These are phyloP conservation scores for Drosophila demipolita DNA, from an alignment of 2,888 invertebrate species.

Conservation along the genomic window DNA sequence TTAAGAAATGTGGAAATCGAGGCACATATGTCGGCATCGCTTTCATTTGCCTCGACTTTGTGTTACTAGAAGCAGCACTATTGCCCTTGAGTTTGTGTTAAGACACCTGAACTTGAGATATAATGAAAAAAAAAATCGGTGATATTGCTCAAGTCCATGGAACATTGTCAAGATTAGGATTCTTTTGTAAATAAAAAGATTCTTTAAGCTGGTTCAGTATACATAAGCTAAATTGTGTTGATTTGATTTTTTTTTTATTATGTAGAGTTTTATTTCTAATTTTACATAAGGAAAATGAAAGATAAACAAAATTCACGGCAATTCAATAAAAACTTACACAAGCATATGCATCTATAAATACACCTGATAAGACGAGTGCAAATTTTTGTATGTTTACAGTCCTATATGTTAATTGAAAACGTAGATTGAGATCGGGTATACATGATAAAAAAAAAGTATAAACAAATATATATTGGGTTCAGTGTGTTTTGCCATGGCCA, in stretches of 20 bases:
- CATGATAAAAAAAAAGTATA: slow-evolving; percentile 31
- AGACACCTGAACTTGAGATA: slow-evolving; percentile 5
- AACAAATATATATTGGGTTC: slow-evolving; percentile 33
- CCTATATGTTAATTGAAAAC: slow-evolving; percentile 44
- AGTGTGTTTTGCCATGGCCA: slow-evolving; percentile 25
- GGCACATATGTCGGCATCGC: slow-evolving; percentile 42
- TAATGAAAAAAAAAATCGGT: background rate
- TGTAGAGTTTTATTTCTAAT: background rate
- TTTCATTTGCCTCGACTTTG: slow-evolving; percentile 36
- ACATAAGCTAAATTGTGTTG: background rate
- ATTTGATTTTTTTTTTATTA: background rate
- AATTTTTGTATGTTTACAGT: slow-evolving; percentile 31
- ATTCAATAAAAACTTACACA: slow-evolving; percentile 3
- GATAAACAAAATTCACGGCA: slow-evolving; percentile 6
- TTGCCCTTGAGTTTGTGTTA: background rate
- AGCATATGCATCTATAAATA: slow-evolving; percentile 34
- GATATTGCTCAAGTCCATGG: background rate
- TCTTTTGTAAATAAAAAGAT: background rate
- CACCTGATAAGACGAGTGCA: slow-evolving; percentile 33
- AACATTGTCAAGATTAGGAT: background rate
- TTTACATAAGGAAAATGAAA: background rate
- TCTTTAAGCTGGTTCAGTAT: background rate
- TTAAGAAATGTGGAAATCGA: slow-evolving; percentile 45
- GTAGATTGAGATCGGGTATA: slow-evolving; percentile 34
- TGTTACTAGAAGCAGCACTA: background rate